These are phyloP conservation scores for Simalia tracyae DNA, from an alignment of 2,797 vertebrate species.

Conservation along the genomic window DNA sequence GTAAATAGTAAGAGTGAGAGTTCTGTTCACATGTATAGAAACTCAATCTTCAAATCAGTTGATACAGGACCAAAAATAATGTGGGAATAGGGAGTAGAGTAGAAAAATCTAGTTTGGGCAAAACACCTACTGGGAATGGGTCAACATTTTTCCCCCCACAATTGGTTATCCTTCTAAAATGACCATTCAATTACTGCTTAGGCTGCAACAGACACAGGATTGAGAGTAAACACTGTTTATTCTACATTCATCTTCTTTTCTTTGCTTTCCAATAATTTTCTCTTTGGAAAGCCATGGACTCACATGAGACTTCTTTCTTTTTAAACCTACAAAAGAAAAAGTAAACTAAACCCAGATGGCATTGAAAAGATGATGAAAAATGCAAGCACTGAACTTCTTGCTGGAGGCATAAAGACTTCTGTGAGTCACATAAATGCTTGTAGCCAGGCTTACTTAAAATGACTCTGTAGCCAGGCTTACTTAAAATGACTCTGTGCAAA, in stretches of 20 bases:
- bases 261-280: background rate
- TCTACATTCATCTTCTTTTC: background rate
- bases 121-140: background rate
- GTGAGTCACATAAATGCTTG: slow-evolving; percentile 10
- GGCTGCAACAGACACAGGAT: no score
- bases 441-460: background rate
- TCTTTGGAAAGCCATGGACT: background rate
- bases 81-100: background rate
- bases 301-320: background rate
- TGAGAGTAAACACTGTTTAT: no score
- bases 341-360: slow-evolving; percentile 7
- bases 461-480: background rate
- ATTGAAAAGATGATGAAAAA: slow-evolving; percentile 30
- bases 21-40: background rate
- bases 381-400: slow-evolving; percentile 33
- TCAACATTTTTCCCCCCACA: background rate
- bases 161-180: no score
- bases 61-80: background rate
- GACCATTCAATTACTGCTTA: no score
- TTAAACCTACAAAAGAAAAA: slow-evolving; percentile 36
- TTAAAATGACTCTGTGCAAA: slow-evolving; percentile 6
- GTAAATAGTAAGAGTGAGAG: background rate
- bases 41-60: background rate
- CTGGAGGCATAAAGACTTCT: background rate
- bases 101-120: background rate